Evolutionary conservation across 2,797 vertebrate genomes (phyloP), one percentile per base, ranked within the genome.

Genomic region (Crenuchus spilurus): DNA sequence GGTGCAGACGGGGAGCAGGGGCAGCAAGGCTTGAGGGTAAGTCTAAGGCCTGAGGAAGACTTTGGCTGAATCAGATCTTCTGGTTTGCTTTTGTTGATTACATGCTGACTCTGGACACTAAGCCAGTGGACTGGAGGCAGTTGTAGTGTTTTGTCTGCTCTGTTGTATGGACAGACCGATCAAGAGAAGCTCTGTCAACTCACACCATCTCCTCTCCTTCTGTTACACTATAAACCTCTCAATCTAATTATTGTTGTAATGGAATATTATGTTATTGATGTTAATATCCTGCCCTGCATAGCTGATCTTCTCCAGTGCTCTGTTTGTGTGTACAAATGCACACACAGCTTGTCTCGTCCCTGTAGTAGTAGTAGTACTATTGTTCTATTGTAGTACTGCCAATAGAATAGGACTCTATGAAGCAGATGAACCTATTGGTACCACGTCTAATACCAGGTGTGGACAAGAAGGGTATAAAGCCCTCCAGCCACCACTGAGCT

Each of bases 21-120:
- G 2, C 94, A 95, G 58, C 88, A 93, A 81, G 97, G 97, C 77
- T 80, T 95, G 74, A 90, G 95, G 88, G 97, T 99, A 84, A 96
- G 95, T 88, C 63, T 67, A 58, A 20, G 6, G 10, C 61, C 70
- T 61, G 72, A 75, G 57, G 70, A 70, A 73, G 39, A 82, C 75
- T 87, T 79, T 71, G 26, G 44, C 20, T 55, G 66, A 83, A 83
- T 81, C 37, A 64, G 41, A 84, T 68, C 70, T 37, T 31, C 33
- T 39, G 6, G 65, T 80, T 65, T 83, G 49, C 75, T 84, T 82
- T 78, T 54, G 44, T 52, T 54, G 20, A 39, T 39, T 68, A 28
- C 24, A 35, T 16, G 4, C 49, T 70, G 52, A 60, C 28, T 6
- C 8, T 7, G 13, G 8, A 2, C 22, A 13, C 24, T 42, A 14